A percentile compares a stretch with the other conserved stretches of the same genome.
These are phyloP conservation scores for Mactra quadrangularis DNA, from an alignment of 1,140 invertebrate species.

Conservation along the genomic window DNA sequence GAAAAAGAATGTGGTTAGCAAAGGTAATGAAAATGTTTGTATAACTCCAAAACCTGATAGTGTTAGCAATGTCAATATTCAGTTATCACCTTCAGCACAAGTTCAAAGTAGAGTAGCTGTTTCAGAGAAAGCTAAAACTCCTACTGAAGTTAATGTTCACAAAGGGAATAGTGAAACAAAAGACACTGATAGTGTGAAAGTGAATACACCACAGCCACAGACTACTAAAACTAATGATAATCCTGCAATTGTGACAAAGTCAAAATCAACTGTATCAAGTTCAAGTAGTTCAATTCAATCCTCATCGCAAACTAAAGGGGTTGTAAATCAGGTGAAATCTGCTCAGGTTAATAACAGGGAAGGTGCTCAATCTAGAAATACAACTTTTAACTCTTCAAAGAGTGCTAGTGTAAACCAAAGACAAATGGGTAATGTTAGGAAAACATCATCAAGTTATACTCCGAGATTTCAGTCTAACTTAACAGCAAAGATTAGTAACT, in stretches of 20 bases:
- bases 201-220: no score
- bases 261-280: not conserved
- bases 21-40: not conserved
- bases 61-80: slow-evolving; percentile 49
- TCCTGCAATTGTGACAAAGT: no score
- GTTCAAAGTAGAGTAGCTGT: slow-evolving; percentile 22
- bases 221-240: no score
- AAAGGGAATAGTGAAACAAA: no score
- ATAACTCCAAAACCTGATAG: not conserved
- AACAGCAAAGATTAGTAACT: slow-evolving; percentile 1
- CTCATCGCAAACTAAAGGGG: not conserved
- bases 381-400: slow-evolving; percentile 24
- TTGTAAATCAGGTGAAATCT: not conserved
- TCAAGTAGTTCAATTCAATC: not conserved
- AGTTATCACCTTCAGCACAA: slow-evolving; percentile 44
- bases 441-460: slow-evolving; percentile 31
- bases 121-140: not conserved
- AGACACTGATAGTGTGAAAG: no score
- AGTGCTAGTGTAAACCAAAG: slow-evolving; percentile 29
- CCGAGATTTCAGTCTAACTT: slow-evolving; percentile 14
- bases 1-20: not conserved
- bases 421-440: slow-evolving; percentile 31
- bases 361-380: slow-evolving; percentile 41
- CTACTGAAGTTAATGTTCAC: no score
- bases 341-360: slow-evolving; percentile 1